Percentiles rank a stretch among this genome's conserved stretches.
Conservation (phyloP, 2,888 invertebrate species). For the Xylophagus ater region DNA sequence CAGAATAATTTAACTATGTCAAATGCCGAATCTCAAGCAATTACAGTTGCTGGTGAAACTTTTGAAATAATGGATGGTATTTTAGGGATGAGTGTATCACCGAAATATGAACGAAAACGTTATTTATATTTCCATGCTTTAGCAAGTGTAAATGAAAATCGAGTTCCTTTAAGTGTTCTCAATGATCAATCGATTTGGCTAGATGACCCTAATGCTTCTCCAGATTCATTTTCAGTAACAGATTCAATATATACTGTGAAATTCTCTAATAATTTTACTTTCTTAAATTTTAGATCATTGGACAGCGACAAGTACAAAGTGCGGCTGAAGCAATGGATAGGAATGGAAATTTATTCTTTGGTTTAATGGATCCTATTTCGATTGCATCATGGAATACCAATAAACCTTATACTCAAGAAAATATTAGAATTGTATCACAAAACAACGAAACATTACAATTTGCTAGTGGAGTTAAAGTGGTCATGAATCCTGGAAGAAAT, state of each 20-base stretch:
- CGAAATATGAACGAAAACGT: constrained; percentile 31
- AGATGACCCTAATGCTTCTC: constrained; percentile 36
- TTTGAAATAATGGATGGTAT: constrained; percentile 61
- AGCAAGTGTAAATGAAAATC: constrained; percentile 49
- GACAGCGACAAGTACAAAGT: constrained; percentile 52
- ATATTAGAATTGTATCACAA: constrained; percentile 45
- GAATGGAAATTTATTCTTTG: constrained; percentile 56
- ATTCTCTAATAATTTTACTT: background rate
- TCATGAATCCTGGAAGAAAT: constrained; percentile 44
- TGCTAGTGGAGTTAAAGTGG: constrained; percentile 59
- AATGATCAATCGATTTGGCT: constrained; percentile 44
- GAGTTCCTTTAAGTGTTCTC: constrained; percentile 46
- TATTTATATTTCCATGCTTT: constrained; percentile 53
- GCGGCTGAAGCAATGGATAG: constrained; percentile 60
- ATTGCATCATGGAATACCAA: constrained; percentile 64
- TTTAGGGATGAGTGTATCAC: constrained; percentile 48
- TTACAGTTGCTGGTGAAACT: constrained; percentile 44
- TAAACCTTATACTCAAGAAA: constrained; percentile 46
- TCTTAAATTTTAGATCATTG: constrained; percentile 39
- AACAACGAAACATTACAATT: constrained; percentile 57
- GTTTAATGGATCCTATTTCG: constrained; percentile 53
- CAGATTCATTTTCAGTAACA: too few relatives aligned
- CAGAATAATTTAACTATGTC: constrained; percentile 47
- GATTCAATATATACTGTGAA: too few relatives aligned
- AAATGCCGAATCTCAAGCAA: constrained; percentile 47